Evolutionary conservation across 1,140 invertebrate species (phyloP).

Genomic region (Palaemon carinicauda): DNA sequence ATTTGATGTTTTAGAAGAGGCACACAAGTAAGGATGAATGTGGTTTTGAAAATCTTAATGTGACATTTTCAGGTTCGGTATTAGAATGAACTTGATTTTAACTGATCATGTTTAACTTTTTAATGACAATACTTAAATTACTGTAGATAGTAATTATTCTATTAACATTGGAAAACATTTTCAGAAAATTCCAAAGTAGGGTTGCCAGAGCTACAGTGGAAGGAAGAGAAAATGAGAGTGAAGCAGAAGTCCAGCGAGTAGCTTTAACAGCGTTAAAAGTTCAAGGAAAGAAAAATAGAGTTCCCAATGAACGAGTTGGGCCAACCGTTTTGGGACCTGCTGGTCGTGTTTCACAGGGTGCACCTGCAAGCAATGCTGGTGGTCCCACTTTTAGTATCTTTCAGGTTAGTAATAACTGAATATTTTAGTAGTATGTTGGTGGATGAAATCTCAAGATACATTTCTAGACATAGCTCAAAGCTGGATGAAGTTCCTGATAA

Average conservation of each 20-base stretch:
- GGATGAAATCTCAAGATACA: no score
- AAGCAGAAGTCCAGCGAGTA: constrained; percentile 5
- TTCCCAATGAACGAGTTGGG: constrained; percentile 14
- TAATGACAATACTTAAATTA: no score
- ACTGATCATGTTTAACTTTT: no score
- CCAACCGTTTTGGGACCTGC: constrained; percentile 26
- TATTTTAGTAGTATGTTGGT: no score
- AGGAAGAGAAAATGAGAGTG: constrained; percentile 1
- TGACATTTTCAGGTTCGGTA: background rate
- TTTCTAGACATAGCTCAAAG: no score
- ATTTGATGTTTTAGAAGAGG: constrained; percentile 59
- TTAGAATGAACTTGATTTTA: background rate
- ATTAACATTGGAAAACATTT: background rate
- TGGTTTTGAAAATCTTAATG: no score
- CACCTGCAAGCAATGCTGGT: background rate
- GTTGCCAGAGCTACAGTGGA: constrained; percentile 25
- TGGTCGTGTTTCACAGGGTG: background rate
- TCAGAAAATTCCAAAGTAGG: constrained; percentile 40
- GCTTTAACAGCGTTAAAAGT: constrained; percentile 13
- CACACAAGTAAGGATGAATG: constrained; percentile 62
- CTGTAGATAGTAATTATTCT: background rate
- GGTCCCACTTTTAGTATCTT: constrained; percentile 35
- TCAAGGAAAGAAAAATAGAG: constrained; percentile 13
- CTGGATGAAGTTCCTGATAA: no score
- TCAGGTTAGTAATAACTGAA: background rate